phyloP scores from a whole-genome alignment of 1,140 invertebrate genomes.

The Nasonia giraulti region DNA sequence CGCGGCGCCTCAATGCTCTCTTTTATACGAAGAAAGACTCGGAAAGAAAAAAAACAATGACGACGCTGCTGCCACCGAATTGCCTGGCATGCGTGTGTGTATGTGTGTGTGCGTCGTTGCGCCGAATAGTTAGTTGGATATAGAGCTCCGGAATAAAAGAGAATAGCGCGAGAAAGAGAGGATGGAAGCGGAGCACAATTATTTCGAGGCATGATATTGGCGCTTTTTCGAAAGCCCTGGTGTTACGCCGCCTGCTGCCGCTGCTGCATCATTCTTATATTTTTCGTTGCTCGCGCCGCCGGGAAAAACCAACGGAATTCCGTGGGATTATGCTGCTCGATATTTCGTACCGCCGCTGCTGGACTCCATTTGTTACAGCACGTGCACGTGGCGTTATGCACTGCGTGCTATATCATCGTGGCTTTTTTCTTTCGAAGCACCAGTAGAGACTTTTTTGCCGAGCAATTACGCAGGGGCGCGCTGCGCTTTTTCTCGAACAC shows the following conservation, averaged over 20 bases:
- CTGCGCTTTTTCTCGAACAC: neutral
- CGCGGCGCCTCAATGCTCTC: neutral
- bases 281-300: neutral
- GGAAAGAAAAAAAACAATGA: neutral
- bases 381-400: neutral
- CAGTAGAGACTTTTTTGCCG: neutral
- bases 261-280: conserved; percentile 38
- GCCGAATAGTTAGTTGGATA: neutral
- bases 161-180: neutral
- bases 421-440: neutral
- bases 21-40: neutral
- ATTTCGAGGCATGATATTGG: conserved; percentile 19
- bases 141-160: neutral
- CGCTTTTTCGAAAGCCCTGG: conserved; percentile 25
- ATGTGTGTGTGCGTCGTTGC: neutral
- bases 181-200: conserved; percentile 12
- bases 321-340: conserved; percentile 31
- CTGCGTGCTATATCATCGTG: neutral
- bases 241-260: neutral
- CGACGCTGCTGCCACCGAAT: neutral
- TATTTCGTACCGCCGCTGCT: conserved; percentile 9
- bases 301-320: conserved; percentile 29
- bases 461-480: neutral
- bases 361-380: conserved; percentile 20
- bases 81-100: neutral